A percentile compares a stretch with the other conserved stretches of the same genome.
Evolutionary conservation across 2,797 vertebrate species (phyloP).

Genomic region (Phyllotis vaccarum): DNA sequence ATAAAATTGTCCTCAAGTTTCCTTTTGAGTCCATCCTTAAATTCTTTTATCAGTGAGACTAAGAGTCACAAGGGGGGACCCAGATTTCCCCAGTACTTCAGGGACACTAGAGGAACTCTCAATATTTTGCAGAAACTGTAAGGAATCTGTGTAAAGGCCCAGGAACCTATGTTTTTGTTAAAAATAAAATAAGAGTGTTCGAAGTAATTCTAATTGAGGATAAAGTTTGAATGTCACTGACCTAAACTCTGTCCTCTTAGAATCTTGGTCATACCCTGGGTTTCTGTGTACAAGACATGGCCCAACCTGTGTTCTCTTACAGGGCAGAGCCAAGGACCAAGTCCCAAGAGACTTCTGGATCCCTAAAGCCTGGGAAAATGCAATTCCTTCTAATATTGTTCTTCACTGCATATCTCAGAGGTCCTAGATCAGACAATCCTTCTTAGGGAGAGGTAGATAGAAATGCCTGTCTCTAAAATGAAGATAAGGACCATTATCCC

Average conservation of each 20-base stretch:
- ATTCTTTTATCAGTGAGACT: not conserved
- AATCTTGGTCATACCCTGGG: not conserved
- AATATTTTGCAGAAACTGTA: not conserved
- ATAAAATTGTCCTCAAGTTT: not conserved
- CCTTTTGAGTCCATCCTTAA: not conserved
- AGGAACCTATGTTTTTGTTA: not conserved
- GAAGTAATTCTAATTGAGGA: not conserved
- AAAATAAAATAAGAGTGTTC: not conserved
- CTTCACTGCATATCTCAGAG: not conserved
- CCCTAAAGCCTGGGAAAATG: not conserved
- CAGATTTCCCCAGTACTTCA: not conserved
- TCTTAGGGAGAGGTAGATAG: not conserved
- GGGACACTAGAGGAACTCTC: not conserved
- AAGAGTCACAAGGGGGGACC: not conserved
- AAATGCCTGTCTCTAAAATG: not conserved
- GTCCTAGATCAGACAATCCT: not conserved
- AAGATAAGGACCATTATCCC: not conserved
- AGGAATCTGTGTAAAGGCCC: not conserved
- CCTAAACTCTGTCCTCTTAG: not conserved
- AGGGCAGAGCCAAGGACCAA: not conserved
- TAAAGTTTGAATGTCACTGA: not conserved
- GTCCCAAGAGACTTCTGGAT: not conserved
- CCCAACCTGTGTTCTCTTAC: not conserved
- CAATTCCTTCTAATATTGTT: not conserved
- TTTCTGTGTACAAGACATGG: not conserved